A percentile compares a stretch with the other conserved stretches of the same genome.
Conservation (phyloP, 2,797 vertebrate genomes). For the Enteromius thamalakanensis region DNA sequence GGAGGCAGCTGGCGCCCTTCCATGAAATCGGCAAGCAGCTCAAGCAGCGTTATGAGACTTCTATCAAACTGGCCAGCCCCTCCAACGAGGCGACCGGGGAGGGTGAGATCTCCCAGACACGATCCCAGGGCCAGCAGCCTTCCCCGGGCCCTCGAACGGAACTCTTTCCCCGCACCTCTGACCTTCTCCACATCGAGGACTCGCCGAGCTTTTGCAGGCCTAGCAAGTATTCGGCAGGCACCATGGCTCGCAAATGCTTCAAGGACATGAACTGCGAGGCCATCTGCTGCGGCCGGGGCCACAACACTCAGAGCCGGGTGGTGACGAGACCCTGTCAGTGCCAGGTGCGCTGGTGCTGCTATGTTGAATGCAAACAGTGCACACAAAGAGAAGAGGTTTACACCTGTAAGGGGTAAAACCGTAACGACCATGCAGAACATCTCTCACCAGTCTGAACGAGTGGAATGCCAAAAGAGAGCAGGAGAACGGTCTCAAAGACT, state of each 20-base stretch:
- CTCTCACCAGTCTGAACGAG: constrained; percentile 24
- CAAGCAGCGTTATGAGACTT: constrained; percentile 94
- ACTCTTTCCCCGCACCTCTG: constrained; percentile 92
- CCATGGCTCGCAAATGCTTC: constrained; percentile 92
- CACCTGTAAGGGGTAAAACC: constrained; percentile 84
- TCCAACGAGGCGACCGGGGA: constrained; percentile 96
- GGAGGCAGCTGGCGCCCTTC: constrained; percentile 96
- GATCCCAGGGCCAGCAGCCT: constrained; percentile 65
- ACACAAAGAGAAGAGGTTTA: constrained; percentile 98
- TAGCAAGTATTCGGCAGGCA: constrained; percentile 92
- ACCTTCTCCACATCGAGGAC: constrained; percentile 97
- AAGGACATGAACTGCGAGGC: constrained; percentile 98
- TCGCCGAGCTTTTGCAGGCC: constrained; percentile 95
- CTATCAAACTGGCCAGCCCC: constrained; percentile 92
- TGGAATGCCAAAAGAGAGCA: not conserved
- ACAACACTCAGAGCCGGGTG: constrained; percentile 96
- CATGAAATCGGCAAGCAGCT: constrained; percentile 95
- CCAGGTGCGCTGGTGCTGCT: constrained; percentile 99
- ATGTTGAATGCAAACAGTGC: constrained; percentile 98
- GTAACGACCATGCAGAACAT: constrained; percentile 29
- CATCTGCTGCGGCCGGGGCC: constrained; percentile 96
- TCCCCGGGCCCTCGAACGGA: constrained; percentile 76
- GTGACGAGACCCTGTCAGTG: constrained; percentile 97
- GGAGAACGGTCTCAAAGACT: constrained; percentile 13
- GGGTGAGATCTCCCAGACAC: constrained; percentile 87